phyloP scores from a whole-genome alignment of 53 echinoderm and acorn worm species.

The Holothuria leucospilota region DNA sequence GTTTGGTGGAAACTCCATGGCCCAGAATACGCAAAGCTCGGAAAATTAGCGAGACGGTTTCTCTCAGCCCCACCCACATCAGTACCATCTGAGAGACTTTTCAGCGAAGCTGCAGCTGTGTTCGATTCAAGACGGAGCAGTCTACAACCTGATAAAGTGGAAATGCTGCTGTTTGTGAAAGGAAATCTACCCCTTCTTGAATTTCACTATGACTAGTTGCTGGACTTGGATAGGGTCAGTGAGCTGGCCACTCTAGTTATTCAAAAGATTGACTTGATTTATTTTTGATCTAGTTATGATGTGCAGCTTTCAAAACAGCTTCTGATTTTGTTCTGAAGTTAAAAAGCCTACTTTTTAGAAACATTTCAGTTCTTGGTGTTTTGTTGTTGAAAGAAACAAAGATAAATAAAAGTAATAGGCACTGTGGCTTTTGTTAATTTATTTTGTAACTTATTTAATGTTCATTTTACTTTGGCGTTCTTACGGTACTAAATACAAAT shows the following conservation, averaged over 20 bases:
- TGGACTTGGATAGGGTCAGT: constrained; percentile 29
- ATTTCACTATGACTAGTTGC: constrained; percentile 6
- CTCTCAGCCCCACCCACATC: constrained; percentile 7
- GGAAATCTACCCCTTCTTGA: background rate
- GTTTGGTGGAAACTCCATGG: constrained; percentile 1
- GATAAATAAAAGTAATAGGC: too few relatives aligned
- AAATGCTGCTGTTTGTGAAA: constrained; percentile 7
- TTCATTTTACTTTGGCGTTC: too few relatives aligned
- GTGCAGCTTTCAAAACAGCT: too few relatives aligned
- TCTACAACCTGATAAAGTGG: constrained; percentile 17
- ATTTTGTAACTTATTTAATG: too few relatives aligned
- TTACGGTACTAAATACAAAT: too few relatives aligned
- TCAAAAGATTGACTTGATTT: background rate
- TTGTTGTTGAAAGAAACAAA: too few relatives aligned
- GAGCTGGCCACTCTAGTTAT: background rate
- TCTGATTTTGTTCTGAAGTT: too few relatives aligned
- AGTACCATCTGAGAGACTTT: background rate
- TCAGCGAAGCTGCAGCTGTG: constrained; percentile 1
- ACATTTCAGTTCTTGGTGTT: too few relatives aligned
- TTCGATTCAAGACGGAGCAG: constrained; percentile 6
- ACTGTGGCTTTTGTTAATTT: too few relatives aligned
- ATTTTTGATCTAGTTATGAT: background rate
- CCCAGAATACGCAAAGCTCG: constrained; percentile 8
- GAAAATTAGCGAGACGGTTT: constrained; percentile 11
- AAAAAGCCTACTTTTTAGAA: too few relatives aligned